Conservation (phyloP, 2,888 invertebrate genomes). For the Hirtodrosophila cameraria region DNA sequence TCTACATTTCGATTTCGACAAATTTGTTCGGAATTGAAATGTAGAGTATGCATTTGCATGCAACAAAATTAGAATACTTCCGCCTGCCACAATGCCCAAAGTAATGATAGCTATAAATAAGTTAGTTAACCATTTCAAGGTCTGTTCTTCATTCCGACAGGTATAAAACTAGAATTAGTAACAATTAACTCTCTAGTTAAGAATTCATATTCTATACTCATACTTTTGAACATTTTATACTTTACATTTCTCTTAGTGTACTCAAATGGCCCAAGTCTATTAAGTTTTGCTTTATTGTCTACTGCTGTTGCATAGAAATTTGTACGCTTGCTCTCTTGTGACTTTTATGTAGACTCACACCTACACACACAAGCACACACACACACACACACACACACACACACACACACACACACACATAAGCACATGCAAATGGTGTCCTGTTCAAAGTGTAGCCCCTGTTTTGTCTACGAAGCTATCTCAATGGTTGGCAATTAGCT, state of each 20-base stretch:
- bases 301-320: conserved; percentile 37
- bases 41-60: too few relatives aligned
- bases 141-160: too few relatives aligned
- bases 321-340: conserved; percentile 27
- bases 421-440: conserved; percentile 55
- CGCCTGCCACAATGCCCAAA: too few relatives aligned
- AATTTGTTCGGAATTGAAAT: too few relatives aligned
- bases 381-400: conserved; percentile 5
- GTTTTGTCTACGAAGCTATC: conserved; percentile 47
- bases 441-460: conserved; percentile 41
- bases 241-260: conserved; percentile 35
- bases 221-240: too few relatives aligned
- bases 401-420: neutral
- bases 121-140: too few relatives aligned
- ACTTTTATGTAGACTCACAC: conserved; percentile 24
- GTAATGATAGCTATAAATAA: too few relatives aligned
- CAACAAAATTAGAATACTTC: too few relatives aligned
- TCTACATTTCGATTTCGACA: too few relatives aligned
- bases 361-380: conserved; percentile 1
- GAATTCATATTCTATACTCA: too few relatives aligned
- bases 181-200: too few relatives aligned
- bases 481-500: conserved; percentile 72
- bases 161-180: too few relatives aligned
- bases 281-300: conserved; percentile 14
- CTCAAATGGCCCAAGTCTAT: conserved; percentile 4